Evolutionary conservation across 2,797 vertebrate genomes (phyloP).

Genomic region (Gymnothorax javanicus): DNA sequence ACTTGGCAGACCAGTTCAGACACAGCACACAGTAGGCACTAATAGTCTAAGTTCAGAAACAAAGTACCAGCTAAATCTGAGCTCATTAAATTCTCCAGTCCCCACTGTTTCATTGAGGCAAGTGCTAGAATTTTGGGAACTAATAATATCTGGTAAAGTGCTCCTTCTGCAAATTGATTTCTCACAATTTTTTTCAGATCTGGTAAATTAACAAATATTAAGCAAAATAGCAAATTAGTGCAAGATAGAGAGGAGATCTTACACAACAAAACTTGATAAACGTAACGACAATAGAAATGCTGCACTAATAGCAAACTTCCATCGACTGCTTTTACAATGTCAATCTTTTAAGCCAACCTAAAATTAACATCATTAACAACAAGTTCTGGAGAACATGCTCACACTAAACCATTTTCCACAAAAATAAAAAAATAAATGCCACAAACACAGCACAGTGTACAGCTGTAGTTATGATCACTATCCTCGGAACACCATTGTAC

Average conservation of each 20-base stretch:
- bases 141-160: background rate
- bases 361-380: background rate
- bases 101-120: background rate
- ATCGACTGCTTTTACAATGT: background rate
- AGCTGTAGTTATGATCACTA: background rate
- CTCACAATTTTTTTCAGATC: background rate
- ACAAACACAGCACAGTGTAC: background rate
- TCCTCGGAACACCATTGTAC: background rate
- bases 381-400: background rate
- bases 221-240: background rate
- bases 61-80: background rate
- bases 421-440: no score
- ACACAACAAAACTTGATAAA: background rate
- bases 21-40: background rate
- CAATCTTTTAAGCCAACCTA: background rate
- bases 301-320: background rate
- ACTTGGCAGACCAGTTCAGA: background rate
- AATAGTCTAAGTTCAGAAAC: background rate
- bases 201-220: background rate
- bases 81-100: background rate
- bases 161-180: background rate
- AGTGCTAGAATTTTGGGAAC: background rate
- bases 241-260: background rate
- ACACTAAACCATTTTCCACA: background rate
- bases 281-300: background rate